phyloP scores from a whole-genome alignment of 2,797 vertebrate species.

The Hirundo rustica region DNA sequence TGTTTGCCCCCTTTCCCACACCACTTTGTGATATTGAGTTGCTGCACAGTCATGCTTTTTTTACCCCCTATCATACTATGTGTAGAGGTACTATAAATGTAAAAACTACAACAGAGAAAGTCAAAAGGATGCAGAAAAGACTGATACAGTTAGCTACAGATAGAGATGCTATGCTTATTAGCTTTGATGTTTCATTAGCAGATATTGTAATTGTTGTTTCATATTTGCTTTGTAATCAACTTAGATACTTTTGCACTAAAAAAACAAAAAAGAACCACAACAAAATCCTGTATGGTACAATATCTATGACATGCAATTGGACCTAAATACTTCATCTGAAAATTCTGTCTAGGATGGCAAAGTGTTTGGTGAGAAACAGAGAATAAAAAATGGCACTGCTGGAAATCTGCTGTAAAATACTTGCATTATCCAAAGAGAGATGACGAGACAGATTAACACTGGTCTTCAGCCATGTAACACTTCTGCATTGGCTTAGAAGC shows the following conservation, averaged over 20 bases:
- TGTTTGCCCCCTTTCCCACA: neutral
- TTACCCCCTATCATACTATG: rapidly evolving
- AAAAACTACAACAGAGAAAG: neutral
- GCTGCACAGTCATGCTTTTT: neutral
- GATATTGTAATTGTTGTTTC: neutral
- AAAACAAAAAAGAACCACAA: neutral
- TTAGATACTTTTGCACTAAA: neutral
- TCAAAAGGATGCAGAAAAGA: neutral
- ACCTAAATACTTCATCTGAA: neutral
- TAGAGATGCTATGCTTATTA: neutral
- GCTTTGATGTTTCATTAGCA: neutral
- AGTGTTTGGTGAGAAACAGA: neutral
- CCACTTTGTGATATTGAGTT: neutral
- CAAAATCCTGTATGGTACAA: neutral
- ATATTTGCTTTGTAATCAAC: neutral
- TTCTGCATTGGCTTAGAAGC: neutral
- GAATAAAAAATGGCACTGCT: neutral
- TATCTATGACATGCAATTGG: neutral
- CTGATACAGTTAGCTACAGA: neutral
- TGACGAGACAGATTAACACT: neutral
- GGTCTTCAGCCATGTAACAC: neutral
- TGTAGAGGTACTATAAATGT: neutral
- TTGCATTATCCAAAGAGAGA: neutral
- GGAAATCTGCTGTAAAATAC: neutral
- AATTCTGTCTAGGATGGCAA: neutral